Conservation (phyloP, 2,113 vertebrate genomes). For the Rhea pennata region DNA sequence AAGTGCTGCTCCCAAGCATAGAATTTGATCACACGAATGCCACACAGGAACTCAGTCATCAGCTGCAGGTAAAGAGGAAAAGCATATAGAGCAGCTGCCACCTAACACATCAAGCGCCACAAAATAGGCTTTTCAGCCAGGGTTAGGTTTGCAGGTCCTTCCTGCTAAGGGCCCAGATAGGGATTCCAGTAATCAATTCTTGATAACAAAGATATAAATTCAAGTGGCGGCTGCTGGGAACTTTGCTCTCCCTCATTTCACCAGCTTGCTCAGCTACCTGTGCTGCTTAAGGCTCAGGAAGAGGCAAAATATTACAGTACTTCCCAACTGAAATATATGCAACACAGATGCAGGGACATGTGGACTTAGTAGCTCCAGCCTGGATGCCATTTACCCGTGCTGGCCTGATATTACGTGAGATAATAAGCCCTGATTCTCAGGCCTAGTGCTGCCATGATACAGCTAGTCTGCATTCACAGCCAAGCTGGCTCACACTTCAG, state of each 20-base stretch:
- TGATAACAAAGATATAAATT: neutral
- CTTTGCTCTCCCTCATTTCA: neutral
- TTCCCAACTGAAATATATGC: neutral
- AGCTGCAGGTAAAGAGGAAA: constrained; percentile 75
- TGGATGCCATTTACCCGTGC: neutral
- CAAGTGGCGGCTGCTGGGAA: neutral
- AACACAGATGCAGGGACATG: neutral
- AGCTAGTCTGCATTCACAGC: neutral
- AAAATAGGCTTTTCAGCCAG: neutral
- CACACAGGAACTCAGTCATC: constrained; percentile 91
- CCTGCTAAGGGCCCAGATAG: neutral
- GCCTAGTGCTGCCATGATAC: neutral
- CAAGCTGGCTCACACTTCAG: neutral
- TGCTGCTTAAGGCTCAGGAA: neutral
- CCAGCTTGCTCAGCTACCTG: neutral
- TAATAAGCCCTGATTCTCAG: neutral
- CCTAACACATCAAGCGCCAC: neutral
- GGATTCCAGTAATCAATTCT: neutral
- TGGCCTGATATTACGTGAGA: neutral
- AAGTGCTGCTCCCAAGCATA: constrained; percentile 92
- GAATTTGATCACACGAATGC: constrained; percentile 95
- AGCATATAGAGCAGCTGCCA: neutral
- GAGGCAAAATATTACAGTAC: neutral
- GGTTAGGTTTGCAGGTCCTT: neutral
- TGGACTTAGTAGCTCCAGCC: neutral